Evolutionary conservation across 2,797 vertebrate genomes (phyloP).

Genomic region (Ispidina lecontei): DNA sequence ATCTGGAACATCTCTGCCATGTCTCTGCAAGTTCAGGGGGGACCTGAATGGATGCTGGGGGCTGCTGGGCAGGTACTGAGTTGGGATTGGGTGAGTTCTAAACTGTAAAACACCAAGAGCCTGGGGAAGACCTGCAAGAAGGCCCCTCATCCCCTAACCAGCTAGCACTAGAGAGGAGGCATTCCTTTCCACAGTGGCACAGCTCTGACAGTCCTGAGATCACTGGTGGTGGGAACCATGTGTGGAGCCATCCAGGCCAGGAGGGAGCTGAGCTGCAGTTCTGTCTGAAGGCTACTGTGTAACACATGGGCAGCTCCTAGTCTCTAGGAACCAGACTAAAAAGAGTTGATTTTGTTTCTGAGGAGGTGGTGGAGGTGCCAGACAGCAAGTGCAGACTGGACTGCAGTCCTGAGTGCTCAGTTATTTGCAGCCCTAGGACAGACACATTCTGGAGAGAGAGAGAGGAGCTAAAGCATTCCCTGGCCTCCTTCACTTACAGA

Average conservation of each 20-base stretch:
- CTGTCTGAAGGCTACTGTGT: background rate
- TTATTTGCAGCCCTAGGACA: background rate
- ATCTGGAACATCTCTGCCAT: fast-evolving
- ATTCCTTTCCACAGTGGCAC: background rate
- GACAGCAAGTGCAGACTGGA: background rate
- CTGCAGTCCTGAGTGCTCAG: background rate
- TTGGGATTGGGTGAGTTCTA: background rate
- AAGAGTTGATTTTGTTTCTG: background rate
- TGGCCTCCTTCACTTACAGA: background rate
- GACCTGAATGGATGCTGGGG: background rate
- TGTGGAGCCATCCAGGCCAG: background rate
- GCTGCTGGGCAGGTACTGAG: background rate
- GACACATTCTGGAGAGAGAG: fast-evolving
- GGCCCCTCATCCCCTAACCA: background rate
- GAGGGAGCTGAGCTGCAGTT: background rate
- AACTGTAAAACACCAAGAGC: background rate
- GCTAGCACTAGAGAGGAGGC: fast-evolving
- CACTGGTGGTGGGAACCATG: background rate
- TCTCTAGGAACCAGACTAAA: background rate
- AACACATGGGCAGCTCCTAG: background rate
- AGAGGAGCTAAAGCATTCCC: background rate
- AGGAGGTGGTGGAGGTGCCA: background rate
- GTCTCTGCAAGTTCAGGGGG: background rate
- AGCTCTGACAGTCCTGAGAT: background rate
- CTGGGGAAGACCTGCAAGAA: background rate